phyloP scores from a whole-genome alignment of 2,888 invertebrate species.

The Argyresthia goedartella region DNA sequence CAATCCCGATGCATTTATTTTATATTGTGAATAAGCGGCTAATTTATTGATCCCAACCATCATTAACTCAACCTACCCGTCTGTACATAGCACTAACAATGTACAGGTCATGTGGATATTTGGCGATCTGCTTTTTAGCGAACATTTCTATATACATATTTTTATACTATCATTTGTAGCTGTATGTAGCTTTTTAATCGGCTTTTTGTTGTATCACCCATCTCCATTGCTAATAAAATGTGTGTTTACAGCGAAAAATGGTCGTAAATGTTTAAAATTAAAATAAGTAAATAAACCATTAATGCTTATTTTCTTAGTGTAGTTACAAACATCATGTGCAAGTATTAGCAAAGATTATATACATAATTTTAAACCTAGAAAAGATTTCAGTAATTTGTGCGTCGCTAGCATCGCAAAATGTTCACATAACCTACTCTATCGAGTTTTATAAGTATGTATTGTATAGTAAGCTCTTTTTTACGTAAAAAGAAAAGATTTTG shows the following conservation, averaged over 20 bases:
- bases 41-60: too few species aligned
- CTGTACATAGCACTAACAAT: conserved; percentile 48
- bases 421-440: conserved; percentile 62
- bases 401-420: conserved; percentile 71
- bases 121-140: conserved; percentile 55
- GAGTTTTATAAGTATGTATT: conserved; percentile 14
- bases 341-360: neutral
- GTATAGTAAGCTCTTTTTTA: conserved; percentile 3
- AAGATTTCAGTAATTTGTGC: too few species aligned
- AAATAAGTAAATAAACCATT: neutral
- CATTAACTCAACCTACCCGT: conserved; percentile 6
- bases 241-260: conserved; percentile 59
- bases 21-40: too few species aligned
- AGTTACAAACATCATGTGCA: neutral
- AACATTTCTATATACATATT: conserved; percentile 36
- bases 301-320: neutral
- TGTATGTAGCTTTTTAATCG: conserved; percentile 25
- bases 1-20: too few species aligned
- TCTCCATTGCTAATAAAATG: conserved; percentile 19
- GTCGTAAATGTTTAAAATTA: conserved; percentile 35
- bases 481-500: conserved; percentile 46
- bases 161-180: conserved; percentile 27
- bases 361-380: too few species aligned
- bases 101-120: conserved; percentile 72
- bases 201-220: conserved; percentile 37